phyloP scores from a whole-genome alignment of 2,888 invertebrate species.

The Automeris io region DNA sequence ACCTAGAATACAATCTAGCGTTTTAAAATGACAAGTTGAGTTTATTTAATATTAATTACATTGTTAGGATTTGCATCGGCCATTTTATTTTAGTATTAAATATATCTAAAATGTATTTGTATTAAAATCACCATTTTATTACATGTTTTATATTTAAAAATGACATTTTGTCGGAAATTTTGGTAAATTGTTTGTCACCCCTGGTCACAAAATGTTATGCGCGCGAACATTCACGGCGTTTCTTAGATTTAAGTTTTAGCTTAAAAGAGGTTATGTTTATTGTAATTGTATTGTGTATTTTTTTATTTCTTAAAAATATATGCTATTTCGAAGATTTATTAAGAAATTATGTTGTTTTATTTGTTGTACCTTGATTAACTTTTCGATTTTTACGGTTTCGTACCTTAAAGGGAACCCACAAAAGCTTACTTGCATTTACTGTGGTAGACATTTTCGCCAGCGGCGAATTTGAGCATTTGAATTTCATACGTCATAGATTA shows the following conservation, averaged over 20 bases:
- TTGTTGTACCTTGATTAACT: conserved; percentile 13
- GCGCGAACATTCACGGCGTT: conserved; percentile 14
- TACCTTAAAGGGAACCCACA: background rate
- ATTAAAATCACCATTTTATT: background rate
- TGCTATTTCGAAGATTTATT: conserved; percentile 65
- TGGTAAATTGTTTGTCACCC: conserved; percentile 14
- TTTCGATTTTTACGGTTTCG: background rate
- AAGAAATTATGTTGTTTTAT: conserved; percentile 44
- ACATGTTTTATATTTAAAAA: background rate
- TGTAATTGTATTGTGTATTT: conserved; percentile 58
- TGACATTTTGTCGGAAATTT: background rate
- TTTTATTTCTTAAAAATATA: conserved; percentile 66
- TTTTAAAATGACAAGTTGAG: conserved; percentile 72
- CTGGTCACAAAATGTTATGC: conserved; percentile 29
- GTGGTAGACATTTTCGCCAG: background rate
- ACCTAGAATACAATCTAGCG: conserved; percentile 67
- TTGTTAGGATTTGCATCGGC: conserved; percentile 7
- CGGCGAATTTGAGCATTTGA: too few relatives aligned
- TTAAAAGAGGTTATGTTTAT: conserved; percentile 49
- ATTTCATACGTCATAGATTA: too few relatives aligned
- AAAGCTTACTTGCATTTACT: background rate
- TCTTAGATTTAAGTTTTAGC: conserved; percentile 40
- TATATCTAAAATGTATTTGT: background rate
- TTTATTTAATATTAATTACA: conserved; percentile 14
- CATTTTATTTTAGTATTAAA: background rate